phyloP scores from a whole-genome alignment of 1,140 invertebrate species.

The Coenobita brevimanus region DNA sequence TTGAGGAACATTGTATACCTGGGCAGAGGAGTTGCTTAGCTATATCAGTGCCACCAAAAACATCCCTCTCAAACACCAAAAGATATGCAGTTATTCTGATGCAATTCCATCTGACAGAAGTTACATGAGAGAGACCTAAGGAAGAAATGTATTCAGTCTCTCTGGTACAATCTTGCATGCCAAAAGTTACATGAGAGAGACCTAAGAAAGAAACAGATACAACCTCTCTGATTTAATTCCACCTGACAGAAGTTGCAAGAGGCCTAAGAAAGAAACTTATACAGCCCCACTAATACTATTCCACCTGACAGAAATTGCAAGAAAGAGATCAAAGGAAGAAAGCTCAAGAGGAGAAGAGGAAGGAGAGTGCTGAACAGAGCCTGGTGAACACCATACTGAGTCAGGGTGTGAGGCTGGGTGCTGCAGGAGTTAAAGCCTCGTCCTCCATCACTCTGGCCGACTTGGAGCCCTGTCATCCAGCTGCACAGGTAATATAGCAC shows the following conservation, averaged over 20 bases:
- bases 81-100: too few species aligned
- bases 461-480: constrained; percentile 79
- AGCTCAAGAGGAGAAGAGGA: constrained; percentile 75
- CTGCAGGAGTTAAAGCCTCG: constrained; percentile 3
- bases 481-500: constrained; percentile 75
- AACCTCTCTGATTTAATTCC: not conserved
- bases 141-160: too few species aligned
- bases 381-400: constrained; percentile 77
- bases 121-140: too few species aligned
- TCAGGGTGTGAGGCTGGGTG: constrained; percentile 75
- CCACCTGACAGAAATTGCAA: constrained; percentile 71
- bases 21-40: too few species aligned
- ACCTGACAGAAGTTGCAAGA: constrained; percentile 72
- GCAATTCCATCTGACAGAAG: too few species aligned
- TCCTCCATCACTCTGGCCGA: constrained; percentile 72
- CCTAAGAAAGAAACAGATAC: not conserved
- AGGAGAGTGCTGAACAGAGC: constrained; percentile 77
- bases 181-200: not conserved
- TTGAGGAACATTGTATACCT: too few species aligned
- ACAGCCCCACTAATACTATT: not conserved
- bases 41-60: too few species aligned
- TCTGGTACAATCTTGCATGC: too few species aligned
- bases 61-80: too few species aligned
- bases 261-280: constrained; percentile 73
- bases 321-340: constrained; percentile 74